These are phyloP conservation scores for Sesamia nonagrioides DNA, from an alignment of 1,140 invertebrate genomes.

Conservation along the genomic window DNA sequence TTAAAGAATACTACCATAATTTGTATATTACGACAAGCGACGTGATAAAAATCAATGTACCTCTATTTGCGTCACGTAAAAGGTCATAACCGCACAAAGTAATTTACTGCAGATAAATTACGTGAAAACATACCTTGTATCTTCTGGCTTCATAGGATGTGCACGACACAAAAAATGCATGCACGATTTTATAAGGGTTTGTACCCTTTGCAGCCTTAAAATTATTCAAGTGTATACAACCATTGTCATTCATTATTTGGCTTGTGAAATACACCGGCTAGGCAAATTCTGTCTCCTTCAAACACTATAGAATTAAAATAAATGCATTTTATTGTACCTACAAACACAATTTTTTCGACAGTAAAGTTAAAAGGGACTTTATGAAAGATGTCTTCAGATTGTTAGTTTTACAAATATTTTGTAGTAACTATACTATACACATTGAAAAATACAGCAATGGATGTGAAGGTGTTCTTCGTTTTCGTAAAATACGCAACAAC, in stretches of 20 bases:
- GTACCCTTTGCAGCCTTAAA: conserved; percentile 93
- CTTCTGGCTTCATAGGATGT: conserved; percentile 90
- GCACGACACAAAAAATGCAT: conserved; percentile 92
- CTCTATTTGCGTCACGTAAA: conserved; percentile 53
- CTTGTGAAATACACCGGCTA: conserved; percentile 67
- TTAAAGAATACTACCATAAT: not conserved
- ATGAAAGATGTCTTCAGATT: not conserved
- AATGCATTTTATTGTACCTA: conserved; percentile 39
- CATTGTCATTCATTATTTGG: conserved; percentile 90
- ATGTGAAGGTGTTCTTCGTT: conserved; percentile 44
- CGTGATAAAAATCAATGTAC: conserved; percentile 38
- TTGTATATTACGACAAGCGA: not conserved
- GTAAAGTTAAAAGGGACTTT: not conserved
- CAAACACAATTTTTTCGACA: conserved; percentile 14
- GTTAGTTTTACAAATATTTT: not conserved
- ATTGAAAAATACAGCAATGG: conserved; percentile 37
- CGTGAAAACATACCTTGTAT: conserved; percentile 89
- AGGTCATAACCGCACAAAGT: conserved; percentile 46
- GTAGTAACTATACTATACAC: conserved; percentile 10
- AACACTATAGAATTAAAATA: conserved; percentile 53
- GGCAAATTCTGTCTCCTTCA: conserved; percentile 54
- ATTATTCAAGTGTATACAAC: conserved; percentile 93
- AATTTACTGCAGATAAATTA: conserved; percentile 24
- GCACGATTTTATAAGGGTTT: conserved; percentile 92
- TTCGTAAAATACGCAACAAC: conserved; percentile 47